Conservation (phyloP, 2,888 invertebrate species). For the Corbicula japonica region DNA sequence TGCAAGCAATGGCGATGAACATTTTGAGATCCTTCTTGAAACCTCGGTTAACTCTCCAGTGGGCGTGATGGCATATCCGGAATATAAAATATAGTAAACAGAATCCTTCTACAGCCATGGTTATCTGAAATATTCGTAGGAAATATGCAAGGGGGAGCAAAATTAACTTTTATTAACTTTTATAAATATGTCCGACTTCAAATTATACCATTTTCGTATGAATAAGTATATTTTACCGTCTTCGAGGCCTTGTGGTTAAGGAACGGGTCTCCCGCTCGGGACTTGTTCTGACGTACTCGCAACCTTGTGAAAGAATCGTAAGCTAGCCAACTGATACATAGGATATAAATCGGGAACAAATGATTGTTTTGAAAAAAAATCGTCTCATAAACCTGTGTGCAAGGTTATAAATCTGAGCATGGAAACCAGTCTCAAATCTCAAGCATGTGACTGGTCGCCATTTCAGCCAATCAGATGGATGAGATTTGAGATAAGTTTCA, state of each 20-base stretch:
- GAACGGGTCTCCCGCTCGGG: too few relatives aligned
- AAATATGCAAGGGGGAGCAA: neutral
- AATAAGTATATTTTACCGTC: too few relatives aligned
- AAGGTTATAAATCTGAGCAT: neutral
- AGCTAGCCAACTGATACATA: too few relatives aligned
- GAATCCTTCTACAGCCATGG: slow-evolving; percentile 47
- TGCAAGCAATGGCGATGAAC: slow-evolving; percentile 44
- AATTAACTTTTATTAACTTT: neutral
- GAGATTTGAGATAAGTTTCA: too few relatives aligned
- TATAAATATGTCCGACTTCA: neutral
- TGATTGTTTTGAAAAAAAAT: too few relatives aligned
- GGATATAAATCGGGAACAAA: too few relatives aligned
- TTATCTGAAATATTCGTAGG: slow-evolving; percentile 39
- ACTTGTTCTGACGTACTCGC: neutral
- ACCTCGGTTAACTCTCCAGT: slow-evolving; percentile 46
- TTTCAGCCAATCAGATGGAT: neutral
- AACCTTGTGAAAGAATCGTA: neutral
- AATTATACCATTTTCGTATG: neutral
- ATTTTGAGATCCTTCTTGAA: slow-evolving; percentile 54
- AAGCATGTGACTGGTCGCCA: neutral
- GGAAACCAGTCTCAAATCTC: neutral
- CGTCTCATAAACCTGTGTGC: neutral
- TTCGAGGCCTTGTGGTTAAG: too few relatives aligned
- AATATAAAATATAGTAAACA: slow-evolving; percentile 49
- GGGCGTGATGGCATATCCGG: slow-evolving; percentile 54